A percentile compares a stretch with the other conserved stretches of the same genome.
Evolutionary conservation across 2,888 invertebrate species (phyloP).

Genomic region (Amphipoea oculea): DNA sequence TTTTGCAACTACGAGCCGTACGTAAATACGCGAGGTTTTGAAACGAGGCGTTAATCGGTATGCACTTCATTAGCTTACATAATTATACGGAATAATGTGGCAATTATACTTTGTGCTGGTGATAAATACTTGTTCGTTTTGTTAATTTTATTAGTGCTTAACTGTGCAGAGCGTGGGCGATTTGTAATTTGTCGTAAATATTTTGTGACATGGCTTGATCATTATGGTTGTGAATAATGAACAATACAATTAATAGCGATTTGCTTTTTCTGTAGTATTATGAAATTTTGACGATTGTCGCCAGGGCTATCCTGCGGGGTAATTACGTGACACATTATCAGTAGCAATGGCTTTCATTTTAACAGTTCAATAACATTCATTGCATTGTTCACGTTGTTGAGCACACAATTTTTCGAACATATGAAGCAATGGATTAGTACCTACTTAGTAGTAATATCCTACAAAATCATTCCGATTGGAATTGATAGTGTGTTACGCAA

Average conservation of each 20-base stretch:
- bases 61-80: constrained; percentile 54
- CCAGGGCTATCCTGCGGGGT: background rate
- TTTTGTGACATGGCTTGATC: constrained; percentile 5
- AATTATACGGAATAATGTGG: constrained; percentile 40
- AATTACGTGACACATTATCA: too few relatives aligned
- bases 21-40: constrained; percentile 42
- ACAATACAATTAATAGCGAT: constrained; percentile 8
- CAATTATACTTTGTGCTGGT: constrained; percentile 33
- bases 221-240: background rate
- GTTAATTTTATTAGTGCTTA: constrained; percentile 32
- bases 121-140: constrained; percentile 40
- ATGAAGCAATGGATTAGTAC: too few relatives aligned
- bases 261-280: background rate
- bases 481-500: too few relatives aligned
- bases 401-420: too few relatives aligned
- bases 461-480: too few relatives aligned
- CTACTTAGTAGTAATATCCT: too few relatives aligned
- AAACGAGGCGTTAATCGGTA: constrained; percentile 48
- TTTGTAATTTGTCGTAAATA: constrained; percentile 37
- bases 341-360: too few relatives aligned
- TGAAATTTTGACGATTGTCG: background rate
- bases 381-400: too few relatives aligned
- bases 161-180: constrained; percentile 6
- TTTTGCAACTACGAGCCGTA: constrained; percentile 37
- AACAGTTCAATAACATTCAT: too few relatives aligned